A percentile compares a stretch with the other conserved stretches of the same genome.
These are phyloP conservation scores for Gymnodraco acuticeps DNA, from an alignment of 2,797 vertebrate genomes.

Conservation along the genomic window DNA sequence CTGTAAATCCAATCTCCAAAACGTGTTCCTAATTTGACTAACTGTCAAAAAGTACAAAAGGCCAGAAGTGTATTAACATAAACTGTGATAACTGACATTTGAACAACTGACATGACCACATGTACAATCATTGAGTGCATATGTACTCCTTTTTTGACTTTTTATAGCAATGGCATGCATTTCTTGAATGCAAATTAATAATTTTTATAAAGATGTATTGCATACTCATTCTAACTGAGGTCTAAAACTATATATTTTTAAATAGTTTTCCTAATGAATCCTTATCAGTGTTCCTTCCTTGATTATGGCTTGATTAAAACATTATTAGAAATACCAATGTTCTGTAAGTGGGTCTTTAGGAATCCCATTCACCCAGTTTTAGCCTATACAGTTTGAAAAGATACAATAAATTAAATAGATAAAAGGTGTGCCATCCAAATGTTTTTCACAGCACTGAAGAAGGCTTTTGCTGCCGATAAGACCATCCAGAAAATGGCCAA, in stretches of 20 bases:
- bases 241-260: no score
- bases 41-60: background rate
- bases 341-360: no score
- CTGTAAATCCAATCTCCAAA: background rate
- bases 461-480: conserved; percentile 69
- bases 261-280: background rate
- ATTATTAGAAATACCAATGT: no score
- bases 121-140: background rate
- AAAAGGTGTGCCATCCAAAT: background rate
- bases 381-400: no score
- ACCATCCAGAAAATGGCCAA: conserved; percentile 80
- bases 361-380: no score
- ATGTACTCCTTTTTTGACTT: background rate
- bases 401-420: no score
- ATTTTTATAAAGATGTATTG: no score
- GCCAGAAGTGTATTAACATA: background rate
- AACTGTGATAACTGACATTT: background rate
- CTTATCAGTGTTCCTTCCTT: background rate
- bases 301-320: no score
- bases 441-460: conserved; percentile 76
- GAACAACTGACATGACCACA: background rate
- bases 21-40: background rate
- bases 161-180: background rate
- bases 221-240: no score
- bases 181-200: background rate